Conservation (phyloP, 2,888 invertebrate species). For the Philereme vetulata region DNA sequence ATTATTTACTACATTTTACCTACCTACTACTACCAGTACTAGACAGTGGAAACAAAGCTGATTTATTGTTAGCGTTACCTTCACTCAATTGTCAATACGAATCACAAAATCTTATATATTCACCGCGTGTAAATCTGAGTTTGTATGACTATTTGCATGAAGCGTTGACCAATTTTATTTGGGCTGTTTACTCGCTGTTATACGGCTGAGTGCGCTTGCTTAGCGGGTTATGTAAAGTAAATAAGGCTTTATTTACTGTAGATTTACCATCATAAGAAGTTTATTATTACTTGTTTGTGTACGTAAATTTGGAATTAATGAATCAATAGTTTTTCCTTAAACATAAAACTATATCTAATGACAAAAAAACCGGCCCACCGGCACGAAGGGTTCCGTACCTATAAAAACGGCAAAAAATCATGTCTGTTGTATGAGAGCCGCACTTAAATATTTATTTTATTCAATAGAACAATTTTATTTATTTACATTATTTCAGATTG, state of each 20-base stretch:
- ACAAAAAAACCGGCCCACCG: too few species aligned
- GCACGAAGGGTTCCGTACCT: too few species aligned
- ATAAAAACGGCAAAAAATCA: too few species aligned
- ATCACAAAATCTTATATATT: not conserved
- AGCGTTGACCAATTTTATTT: constrained; percentile 63
- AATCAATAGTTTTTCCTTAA: not conserved
- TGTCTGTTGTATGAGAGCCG: too few species aligned
- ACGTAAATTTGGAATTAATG: not conserved
- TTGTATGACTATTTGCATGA: constrained; percentile 52
- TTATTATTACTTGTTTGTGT: constrained; percentile 3
- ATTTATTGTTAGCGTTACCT: constrained; percentile 61
- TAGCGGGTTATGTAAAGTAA: constrained; percentile 23
- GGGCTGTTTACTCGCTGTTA: constrained; percentile 48
- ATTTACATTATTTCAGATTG: too few species aligned
- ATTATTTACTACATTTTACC: too few species aligned
- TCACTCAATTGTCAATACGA: constrained; percentile 4
- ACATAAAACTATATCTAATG: not conserved
- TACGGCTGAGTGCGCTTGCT: constrained; percentile 37
- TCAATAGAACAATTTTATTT: too few species aligned
- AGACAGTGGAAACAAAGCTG: constrained; percentile 53
- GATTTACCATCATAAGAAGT: not conserved
- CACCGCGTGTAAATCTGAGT: constrained; percentile 8
- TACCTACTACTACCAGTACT: too few species aligned
- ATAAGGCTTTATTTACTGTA: constrained; percentile 10
- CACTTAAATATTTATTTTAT: too few species aligned